Conservation (phyloP, 2,888 invertebrate species). For the Galeopsomyia nigrocyanea region DNA sequence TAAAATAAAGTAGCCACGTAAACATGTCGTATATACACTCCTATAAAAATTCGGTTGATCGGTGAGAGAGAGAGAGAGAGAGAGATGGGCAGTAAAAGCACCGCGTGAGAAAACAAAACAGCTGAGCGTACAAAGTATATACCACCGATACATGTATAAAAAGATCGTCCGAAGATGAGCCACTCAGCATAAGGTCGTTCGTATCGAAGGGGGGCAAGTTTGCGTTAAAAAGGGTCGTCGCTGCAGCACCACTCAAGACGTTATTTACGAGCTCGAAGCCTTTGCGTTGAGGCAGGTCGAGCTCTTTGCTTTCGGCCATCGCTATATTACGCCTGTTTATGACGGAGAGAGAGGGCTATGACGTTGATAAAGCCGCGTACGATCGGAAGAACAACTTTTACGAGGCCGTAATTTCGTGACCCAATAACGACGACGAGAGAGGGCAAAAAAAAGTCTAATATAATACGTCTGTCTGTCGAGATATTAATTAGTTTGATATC, state of each 20-base stretch:
- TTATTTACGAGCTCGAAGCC: conserved; percentile 64
- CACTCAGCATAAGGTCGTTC: too few species aligned
- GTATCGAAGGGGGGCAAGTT: too few species aligned
- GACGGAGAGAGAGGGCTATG: conserved; percentile 50
- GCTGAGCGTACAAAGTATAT: too few species aligned
- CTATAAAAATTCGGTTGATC: too few species aligned
- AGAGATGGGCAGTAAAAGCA: conserved; percentile 44
- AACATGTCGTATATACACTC: too few species aligned
- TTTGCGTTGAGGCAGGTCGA: conserved; percentile 50
- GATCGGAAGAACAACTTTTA: conserved; percentile 30
- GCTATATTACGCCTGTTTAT: conserved; percentile 62
- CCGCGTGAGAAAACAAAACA: too few species aligned
- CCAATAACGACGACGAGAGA: conserved; percentile 50
- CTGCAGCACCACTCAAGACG: conserved; percentile 62
- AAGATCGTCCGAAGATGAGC: conserved; percentile 11
- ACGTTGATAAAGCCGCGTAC: conserved; percentile 34
- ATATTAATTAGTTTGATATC: too few species aligned
- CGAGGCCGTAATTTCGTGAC: conserved; percentile 42
- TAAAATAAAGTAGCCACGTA: too few species aligned
- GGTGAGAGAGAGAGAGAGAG: too few species aligned
- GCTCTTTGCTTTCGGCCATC: conserved; percentile 47
- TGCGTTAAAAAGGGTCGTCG: conserved; percentile 53
- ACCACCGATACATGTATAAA: too few species aligned
- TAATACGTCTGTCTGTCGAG: too few species aligned
- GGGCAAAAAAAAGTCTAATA: too few species aligned